Evolutionary conservation across 2,888 invertebrate genomes (phyloP).

Genomic region (Leptopterna dolabrata): DNA sequence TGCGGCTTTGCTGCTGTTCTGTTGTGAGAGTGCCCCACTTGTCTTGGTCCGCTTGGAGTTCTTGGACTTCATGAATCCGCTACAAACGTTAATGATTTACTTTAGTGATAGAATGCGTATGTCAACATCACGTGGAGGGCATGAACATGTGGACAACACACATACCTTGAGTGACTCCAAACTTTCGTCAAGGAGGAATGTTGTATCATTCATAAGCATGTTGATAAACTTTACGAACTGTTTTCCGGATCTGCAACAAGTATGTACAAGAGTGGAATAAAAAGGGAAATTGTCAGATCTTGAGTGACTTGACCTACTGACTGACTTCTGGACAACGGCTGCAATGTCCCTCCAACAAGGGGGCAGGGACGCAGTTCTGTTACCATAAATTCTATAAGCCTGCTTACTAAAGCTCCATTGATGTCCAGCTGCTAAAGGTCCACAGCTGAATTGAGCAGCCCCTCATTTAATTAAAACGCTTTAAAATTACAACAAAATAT

Average conservation of each 20-base stretch:
- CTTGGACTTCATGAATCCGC: constrained; percentile 81
- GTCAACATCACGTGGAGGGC: no score
- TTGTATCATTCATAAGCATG: constrained; percentile 98
- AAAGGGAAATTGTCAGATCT: neutral
- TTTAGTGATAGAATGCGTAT: neutral
- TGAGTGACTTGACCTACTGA: no score
- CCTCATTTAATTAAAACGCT: no score
- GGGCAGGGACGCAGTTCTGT: no score
- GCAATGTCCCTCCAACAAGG: neutral
- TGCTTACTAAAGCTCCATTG: no score
- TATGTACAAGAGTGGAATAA: neutral
- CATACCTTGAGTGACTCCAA: constrained; percentile 82
- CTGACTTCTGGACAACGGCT: neutral
- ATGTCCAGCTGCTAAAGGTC: no score
- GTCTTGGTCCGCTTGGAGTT: constrained; percentile 77
- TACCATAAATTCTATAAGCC: no score
- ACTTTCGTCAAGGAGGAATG: constrained; percentile 96
- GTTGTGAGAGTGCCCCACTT: constrained; percentile 76
- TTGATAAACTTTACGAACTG: constrained; percentile 97
- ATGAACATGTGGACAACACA: neutral
- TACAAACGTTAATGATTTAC: constrained; percentile 58
- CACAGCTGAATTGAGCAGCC: no score
- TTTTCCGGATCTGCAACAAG: constrained; percentile 76
- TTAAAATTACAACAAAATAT: no score
- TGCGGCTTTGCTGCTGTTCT: constrained; percentile 79